Conservation (phyloP, 2,113 vertebrate species). For the Centrocercus urophasianus region DNA sequence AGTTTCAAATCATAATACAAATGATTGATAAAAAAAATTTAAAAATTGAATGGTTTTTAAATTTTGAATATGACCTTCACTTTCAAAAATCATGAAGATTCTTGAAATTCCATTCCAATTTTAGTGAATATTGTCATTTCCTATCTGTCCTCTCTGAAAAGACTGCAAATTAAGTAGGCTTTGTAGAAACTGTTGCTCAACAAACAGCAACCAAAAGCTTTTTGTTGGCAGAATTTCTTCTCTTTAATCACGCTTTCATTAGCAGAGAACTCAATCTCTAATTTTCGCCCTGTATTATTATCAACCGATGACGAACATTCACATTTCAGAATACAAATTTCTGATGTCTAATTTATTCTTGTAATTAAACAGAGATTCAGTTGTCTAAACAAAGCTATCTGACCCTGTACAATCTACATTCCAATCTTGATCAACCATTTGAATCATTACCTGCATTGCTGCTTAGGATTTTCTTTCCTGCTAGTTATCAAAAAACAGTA, state of each 20-base stretch:
- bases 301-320: not conserved
- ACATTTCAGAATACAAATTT: not conserved
- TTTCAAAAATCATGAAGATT: not conserved
- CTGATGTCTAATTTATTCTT: not conserved
- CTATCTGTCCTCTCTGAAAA: not conserved
- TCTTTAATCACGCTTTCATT: not conserved
- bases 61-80: fast-evolving
- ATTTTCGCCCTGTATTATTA: not conserved
- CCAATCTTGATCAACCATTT: not conserved
- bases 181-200: not conserved
- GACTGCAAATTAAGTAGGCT: not conserved
- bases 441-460: not conserved
- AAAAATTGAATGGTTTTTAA: not conserved
- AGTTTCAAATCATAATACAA: not conserved
- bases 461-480: not conserved
- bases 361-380: not conserved
- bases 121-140: not conserved
- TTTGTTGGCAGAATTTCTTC: not conserved
- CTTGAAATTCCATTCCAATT: not conserved
- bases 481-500: not conserved
- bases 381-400: not conserved
- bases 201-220: not conserved
- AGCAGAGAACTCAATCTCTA: not conserved
- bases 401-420: not conserved
- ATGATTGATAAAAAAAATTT: not conserved